These are phyloP conservation scores for Cygnus atratus DNA, from an alignment of 2,113 vertebrate genomes.

Conservation along the genomic window DNA sequence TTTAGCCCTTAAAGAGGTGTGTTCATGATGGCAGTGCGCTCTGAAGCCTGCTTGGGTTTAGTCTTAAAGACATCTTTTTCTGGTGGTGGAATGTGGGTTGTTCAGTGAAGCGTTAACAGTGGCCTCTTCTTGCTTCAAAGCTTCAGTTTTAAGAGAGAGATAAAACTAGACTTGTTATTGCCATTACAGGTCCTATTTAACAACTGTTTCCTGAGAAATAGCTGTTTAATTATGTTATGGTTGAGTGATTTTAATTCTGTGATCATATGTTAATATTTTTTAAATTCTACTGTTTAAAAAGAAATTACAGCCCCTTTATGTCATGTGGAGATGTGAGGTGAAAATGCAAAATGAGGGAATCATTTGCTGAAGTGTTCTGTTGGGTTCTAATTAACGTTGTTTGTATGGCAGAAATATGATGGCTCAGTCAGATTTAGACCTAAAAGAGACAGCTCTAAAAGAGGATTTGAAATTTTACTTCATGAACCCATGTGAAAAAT, in stretches of 20 bases:
- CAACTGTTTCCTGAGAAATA: not conserved
- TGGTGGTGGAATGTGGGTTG: not conserved
- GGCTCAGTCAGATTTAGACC: conserved; percentile 73
- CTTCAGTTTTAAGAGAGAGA: not conserved
- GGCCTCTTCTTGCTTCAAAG: not conserved
- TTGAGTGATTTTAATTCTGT: not conserved
- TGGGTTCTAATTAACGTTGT: conserved; percentile 24
- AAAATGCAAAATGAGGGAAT: not conserved
- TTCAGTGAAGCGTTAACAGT: not conserved
- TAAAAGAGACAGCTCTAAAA: conserved; percentile 80
- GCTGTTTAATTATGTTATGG: not conserved
- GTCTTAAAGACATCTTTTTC: not conserved
- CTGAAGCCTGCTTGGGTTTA: not conserved
- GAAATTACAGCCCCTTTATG: not conserved
- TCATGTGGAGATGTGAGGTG: not conserved
- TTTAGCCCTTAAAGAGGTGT: not conserved
- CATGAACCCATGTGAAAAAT: conserved; percentile 99
- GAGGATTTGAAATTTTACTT: conserved; percentile 95
- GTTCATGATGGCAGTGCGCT: not conserved
- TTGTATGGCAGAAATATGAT: conserved; percentile 71
- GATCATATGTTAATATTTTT: not conserved
- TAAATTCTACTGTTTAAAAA: not conserved
- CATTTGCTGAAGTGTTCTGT: not conserved
- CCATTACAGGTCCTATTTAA: not conserved
- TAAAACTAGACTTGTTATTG: not conserved